Percentiles rank a stretch among this genome's conserved stretches.
These are phyloP conservation scores for Oostethus manadensis DNA, from an alignment of 2,113 vertebrate species.

Conservation along the genomic window DNA sequence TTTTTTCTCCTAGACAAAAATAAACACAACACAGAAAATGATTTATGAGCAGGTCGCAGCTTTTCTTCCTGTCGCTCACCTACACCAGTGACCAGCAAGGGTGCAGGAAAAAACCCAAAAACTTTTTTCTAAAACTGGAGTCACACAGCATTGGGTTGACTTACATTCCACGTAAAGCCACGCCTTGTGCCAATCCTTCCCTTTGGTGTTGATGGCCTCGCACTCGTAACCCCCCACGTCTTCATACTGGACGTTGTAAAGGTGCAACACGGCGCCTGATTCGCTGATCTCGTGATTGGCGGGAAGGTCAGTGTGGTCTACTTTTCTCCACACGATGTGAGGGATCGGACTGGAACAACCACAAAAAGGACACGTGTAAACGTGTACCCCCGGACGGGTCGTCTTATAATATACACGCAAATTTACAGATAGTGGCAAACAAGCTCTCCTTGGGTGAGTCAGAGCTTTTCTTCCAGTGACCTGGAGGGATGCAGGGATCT, in stretches of 20 bases:
- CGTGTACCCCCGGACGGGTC: too few relatives aligned
- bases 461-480: too few relatives aligned
- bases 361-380: too few relatives aligned
- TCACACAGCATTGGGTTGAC: not conserved
- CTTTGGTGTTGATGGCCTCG: slow-evolving; percentile 91
- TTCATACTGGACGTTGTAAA: slow-evolving; percentile 92
- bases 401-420: too few relatives aligned
- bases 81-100: too few relatives aligned
- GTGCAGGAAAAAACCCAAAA: too few relatives aligned
- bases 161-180: slow-evolving; percentile 90
- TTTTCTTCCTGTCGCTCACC: too few relatives aligned
- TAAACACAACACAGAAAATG: too few relatives aligned
- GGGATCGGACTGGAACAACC: slow-evolving; percentile 81
- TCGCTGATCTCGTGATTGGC: slow-evolving; percentile 85
- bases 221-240: slow-evolving; percentile 92
- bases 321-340: slow-evolving; percentile 89
- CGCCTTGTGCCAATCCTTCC: slow-evolving; percentile 89
- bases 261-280: slow-evolving; percentile 87
- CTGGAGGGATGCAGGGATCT: too few relatives aligned
- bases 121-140: not conserved
- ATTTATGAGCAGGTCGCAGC: too few relatives aligned
- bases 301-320: slow-evolving; percentile 83
- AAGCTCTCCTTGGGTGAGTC: too few relatives aligned
- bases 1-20: not conserved
- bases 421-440: too few relatives aligned